Evolutionary conservation across 2,113 vertebrate genomes (phyloP), one percentile per base, ranked within the genome.

Genomic region (Craseonycteris thonglongyai): DNA sequence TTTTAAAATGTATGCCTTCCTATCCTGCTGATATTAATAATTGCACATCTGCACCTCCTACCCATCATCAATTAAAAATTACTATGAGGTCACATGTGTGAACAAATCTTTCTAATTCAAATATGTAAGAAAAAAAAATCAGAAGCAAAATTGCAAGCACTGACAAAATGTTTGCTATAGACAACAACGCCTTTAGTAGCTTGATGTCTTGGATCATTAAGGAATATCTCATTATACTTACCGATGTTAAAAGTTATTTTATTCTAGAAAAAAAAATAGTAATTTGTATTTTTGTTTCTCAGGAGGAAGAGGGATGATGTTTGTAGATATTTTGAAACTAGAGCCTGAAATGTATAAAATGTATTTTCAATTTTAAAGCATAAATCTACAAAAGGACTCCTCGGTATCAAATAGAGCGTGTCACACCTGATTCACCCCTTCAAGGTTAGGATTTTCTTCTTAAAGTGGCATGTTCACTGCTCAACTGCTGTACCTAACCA

Each of bases 361-460:
- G 35, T 85, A 80, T 65, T 90, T 80, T 81, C 75, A 92, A 68
- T 96, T 95, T 95, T 79, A 61, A 91, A 92, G 61, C 30, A 81
- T 38, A 92, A 82, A 88, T 42, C 45, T 90, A 88, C 47, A 84
- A 94, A 93, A 85, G 47, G 45, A 58, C 45, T 3, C 65, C 5
- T 92, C 75, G 45, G 16, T 69, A 92, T 95, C 76, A 66, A 94
- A 92, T 18, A 45, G 80, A 88, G 47, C 87, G 91, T 82, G 93
- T 82, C 66, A 92, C n/a, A 94, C 49, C 63, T 96, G 74, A 91
- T 79, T 93, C 78, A 88, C 82, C 86, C 51, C 14, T 87, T 91
- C 71, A 88, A 96, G 76, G 92, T 95, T 96, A 97, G 93, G 69
- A 92, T 97, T 96, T 97, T 95, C 89, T 96, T 94, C 93, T 93